Evolutionary conservation across 2,888 invertebrate genomes (phyloP).

Genomic region (Pteria penguin): DNA sequence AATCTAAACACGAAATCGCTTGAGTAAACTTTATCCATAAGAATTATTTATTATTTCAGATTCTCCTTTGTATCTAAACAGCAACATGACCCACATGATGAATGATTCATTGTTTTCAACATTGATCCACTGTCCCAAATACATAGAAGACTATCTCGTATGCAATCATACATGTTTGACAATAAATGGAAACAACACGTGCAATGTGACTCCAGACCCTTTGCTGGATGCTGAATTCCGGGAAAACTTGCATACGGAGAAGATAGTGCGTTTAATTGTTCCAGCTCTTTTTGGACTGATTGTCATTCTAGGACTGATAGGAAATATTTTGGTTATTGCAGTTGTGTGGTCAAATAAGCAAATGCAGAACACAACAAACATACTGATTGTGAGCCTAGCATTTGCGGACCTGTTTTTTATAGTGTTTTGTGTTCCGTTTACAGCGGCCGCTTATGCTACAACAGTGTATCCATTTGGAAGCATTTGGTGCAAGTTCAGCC

Average conservation of each 20-base stretch:
- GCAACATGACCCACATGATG: too few relatives aligned
- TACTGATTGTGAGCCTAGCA: constrained; percentile 93
- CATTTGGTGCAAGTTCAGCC: constrained; percentile 93
- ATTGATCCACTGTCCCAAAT: neutral
- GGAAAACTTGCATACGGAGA: constrained; percentile 50
- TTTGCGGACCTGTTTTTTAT: constrained; percentile 95
- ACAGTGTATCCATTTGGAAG: constrained; percentile 95
- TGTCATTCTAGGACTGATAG: constrained; percentile 91
- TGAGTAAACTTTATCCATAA: too few relatives aligned
- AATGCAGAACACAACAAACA: constrained; percentile 95
- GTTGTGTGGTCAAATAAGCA: constrained; percentile 93
- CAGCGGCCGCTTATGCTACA: constrained; percentile 92
- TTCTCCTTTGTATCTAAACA: too few relatives aligned
- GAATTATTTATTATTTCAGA: too few relatives aligned
- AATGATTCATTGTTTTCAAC: too few relatives aligned
- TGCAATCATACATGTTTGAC: neutral
- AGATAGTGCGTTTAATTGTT: constrained; percentile 70
- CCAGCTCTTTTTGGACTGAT: constrained; percentile 90
- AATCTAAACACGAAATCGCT: too few relatives aligned
- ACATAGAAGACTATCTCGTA: neutral
- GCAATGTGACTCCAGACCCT: neutral
- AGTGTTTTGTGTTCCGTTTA: constrained; percentile 95
- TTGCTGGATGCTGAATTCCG: neutral
- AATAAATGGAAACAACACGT: neutral
- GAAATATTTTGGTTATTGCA: constrained; percentile 92